These are phyloP conservation scores for Caenorhabditis sulstoni DNA, from an alignment of 2,888 invertebrate genomes.

Conservation along the genomic window DNA sequence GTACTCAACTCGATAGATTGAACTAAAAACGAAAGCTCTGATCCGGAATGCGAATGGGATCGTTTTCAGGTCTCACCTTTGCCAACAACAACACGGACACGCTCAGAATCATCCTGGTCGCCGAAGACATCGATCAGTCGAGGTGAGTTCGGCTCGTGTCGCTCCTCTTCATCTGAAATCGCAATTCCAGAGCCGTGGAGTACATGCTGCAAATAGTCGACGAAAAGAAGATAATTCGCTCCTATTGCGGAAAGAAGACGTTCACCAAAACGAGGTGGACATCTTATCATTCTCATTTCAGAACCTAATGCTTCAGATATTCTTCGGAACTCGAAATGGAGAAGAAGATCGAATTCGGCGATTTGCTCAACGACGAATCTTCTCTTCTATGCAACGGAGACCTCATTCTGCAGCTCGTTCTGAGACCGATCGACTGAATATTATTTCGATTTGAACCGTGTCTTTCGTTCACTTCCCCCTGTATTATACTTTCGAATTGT, in stretches of 20 bases:
- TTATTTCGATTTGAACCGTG: constrained; percentile 7
- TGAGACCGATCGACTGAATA: constrained; percentile 73
- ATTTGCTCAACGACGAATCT: constrained; percentile 73
- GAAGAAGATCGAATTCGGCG: constrained; percentile 80
- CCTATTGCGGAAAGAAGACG: constrained; percentile 81
- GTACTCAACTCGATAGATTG: constrained; percentile 16
- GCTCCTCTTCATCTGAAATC: neutral
- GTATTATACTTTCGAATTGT: neutral
- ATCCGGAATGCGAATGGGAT: neutral
- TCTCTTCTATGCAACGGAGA: constrained; percentile 71
- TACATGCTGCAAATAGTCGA: constrained; percentile 80
- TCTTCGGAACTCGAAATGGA: constrained; percentile 82
- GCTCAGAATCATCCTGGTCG: constrained; percentile 68
- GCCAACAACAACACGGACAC: constrained; percentile 55
- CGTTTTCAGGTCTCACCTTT: constrained; percentile 23
- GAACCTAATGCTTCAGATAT: constrained; percentile 74
- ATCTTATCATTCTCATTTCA: neutral
- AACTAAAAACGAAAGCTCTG: no score
- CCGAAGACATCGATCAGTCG: constrained; percentile 75
- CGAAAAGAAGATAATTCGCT: constrained; percentile 81
- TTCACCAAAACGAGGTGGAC: constrained; percentile 81
- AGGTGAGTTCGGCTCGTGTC: constrained; percentile 37
- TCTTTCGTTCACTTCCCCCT: constrained; percentile 6
- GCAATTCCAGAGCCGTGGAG: constrained; percentile 71
- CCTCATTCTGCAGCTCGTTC: constrained; percentile 71